Base-by-base conservation (phyloP, 2,797 vertebrate genomes). In the Lagocephalus sceleratus region DNA sequence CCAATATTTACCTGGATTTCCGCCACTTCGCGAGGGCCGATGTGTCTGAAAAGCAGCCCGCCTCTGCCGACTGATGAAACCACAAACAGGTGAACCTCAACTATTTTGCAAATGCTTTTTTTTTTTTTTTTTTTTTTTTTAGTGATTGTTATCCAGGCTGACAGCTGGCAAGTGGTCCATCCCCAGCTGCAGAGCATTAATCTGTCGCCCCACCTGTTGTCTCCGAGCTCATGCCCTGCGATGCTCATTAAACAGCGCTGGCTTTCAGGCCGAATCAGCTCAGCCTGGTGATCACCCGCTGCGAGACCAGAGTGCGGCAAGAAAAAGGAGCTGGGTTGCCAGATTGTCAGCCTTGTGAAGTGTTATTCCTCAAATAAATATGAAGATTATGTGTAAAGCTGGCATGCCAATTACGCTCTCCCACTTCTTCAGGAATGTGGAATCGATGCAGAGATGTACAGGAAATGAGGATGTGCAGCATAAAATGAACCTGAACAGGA, bases 281-380 rank as follows among this genome's bases (percentile, higher is more conserved):
- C 79, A 70, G 81, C 61, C 77, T 66, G 67, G 73, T 84, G 81
- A 89, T 87, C 78, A 73, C 85, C 82, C 66, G 76, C 81, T 78
- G 83, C 54, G 85, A 85, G 81, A 81, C 67, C 66, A 47, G 69
- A 63, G 68, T 73, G 58, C 50, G 57, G 53, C 76, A 51, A 70
- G 71, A 80, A 65, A 64, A 60, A 26, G 59, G 65, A 78, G 78
- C 62, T 56, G 60, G 51, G 74, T 56, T 67, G 83, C 76, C 88
- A 85, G 82, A 88, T 83, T 84, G 84, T 75, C 57, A 66, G 56
- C 69, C 60, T 65, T 74, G 73, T 64, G 78, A 88, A 81, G 87
- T 87, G 89, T 85, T 87, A 85, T 88, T 84, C 86, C 63, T 80
- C 69, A 83, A 81, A 88, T 87, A 90, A 89, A 89, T 88, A 86